Conservation (phyloP, 2,888 invertebrate species). For the Phalera bucephala region DNA sequence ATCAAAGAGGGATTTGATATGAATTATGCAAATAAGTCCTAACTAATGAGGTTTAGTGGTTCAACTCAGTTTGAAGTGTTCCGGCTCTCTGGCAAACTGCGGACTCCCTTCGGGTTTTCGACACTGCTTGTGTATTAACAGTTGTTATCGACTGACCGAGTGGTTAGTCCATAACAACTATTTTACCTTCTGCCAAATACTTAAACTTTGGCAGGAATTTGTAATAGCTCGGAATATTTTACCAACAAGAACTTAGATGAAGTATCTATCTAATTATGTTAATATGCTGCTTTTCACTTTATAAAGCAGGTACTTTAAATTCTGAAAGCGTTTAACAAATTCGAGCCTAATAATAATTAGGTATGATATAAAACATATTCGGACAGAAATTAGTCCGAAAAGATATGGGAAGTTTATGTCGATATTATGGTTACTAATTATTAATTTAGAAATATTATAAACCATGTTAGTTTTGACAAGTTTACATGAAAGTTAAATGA, state of each 20-base stretch:
- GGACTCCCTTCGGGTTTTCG: slow-evolving; percentile 16
- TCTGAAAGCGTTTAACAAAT: background rate
- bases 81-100: slow-evolving; percentile 37
- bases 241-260: background rate
- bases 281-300: background rate
- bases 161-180: too few relatives aligned
- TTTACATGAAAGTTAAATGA: too few relatives aligned
- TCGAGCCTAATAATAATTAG: too few relatives aligned
- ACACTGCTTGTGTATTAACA: slow-evolving; percentile 3
- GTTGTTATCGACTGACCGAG: background rate
- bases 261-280: background rate
- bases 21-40: too few relatives aligned
- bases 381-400: too few relatives aligned
- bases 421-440: too few relatives aligned
- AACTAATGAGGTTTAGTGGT: slow-evolving; percentile 27
- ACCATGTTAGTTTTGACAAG: too few relatives aligned
- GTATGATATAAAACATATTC: too few relatives aligned
- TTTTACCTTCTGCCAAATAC: background rate
- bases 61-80: slow-evolving; percentile 18
- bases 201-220: background rate
- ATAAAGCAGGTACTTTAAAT: too few relatives aligned
- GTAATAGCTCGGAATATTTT: background rate
- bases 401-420: too few relatives aligned
- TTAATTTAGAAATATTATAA: too few relatives aligned
- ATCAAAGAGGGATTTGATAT: too few relatives aligned